These are phyloP conservation scores for Podocnemis expansa DNA, from an alignment of 2,113 vertebrate genomes.

Conservation along the genomic window DNA sequence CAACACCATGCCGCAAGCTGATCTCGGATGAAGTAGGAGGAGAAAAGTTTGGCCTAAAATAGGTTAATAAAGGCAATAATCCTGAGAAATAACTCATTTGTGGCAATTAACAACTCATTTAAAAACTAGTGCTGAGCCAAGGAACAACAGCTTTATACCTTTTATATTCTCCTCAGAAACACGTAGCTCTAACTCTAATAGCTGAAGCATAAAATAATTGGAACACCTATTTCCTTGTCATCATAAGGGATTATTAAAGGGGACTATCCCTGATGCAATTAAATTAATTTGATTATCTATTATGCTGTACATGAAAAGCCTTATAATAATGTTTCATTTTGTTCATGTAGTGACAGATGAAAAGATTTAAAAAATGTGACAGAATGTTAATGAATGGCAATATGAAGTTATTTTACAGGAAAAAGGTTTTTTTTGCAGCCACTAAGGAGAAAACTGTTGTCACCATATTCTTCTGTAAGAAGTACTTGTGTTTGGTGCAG, in stretches of 20 bases:
- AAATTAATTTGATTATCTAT: neutral
- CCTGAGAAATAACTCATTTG: neutral
- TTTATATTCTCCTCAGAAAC: neutral
- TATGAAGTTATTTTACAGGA: neutral
- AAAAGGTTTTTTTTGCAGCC: neutral
- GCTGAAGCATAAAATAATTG: neutral
- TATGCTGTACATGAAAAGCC: neutral
- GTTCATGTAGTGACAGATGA: neutral
- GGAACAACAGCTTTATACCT: neutral
- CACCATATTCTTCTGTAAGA: neutral
- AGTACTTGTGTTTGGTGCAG: neutral
- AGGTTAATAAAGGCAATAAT: neutral
- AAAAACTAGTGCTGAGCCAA: neutral
- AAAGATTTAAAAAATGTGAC: neutral
- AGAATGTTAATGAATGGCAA: neutral
- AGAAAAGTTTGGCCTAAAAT: fast-evolving
- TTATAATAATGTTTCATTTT: neutral
- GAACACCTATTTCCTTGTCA: neutral
- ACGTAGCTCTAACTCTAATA: neutral
- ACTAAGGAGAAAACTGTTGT: neutral
- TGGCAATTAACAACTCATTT: neutral
- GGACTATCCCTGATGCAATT: neutral
- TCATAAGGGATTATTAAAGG: neutral
- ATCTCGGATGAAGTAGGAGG: neutral
- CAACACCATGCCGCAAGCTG: neutral